Conservation (phyloP, 1,140 invertebrate species). For the Leptonema lineaticorne region DNA sequence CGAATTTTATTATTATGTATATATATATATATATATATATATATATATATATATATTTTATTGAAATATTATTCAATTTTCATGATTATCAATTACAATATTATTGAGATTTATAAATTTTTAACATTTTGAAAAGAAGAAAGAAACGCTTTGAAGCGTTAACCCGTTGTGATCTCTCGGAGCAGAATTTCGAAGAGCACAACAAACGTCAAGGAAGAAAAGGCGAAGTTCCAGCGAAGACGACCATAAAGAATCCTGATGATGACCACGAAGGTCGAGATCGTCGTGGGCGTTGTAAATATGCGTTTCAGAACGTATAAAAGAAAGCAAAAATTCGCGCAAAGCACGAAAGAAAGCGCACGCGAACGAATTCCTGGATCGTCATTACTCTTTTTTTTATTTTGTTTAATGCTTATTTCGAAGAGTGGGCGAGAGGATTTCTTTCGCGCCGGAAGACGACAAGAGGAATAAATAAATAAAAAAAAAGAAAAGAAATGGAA, state of each 20-base stretch:
- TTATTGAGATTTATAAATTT: no score
- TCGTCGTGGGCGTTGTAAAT: slow-evolving; percentile 2
- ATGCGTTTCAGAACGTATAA: background rate
- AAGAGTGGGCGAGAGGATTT: slow-evolving; percentile 2
- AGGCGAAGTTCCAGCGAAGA: background rate
- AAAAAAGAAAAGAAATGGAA: no score
- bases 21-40: background rate
- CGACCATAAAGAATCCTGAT: background rate
- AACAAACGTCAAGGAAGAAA: no score
- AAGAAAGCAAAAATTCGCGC: slow-evolving; percentile 1
- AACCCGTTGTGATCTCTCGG: no score
- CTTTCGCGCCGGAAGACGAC: no score
- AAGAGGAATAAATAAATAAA: no score
- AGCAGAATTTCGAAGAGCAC: background rate
- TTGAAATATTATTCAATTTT: no score
- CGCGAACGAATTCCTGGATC: slow-evolving; percentile 8
- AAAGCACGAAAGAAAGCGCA: background rate
- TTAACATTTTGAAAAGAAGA: no score
- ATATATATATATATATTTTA: background rate
- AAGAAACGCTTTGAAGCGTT: no score
- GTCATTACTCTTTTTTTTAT: slow-evolving; percentile 1
- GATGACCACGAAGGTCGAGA: background rate
- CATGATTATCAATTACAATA: no score
- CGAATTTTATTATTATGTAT: no score
- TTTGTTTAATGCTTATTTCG: background rate